Base-by-base conservation (phyloP, 2,888 invertebrate species). In the Dichetophora obliterata region DNA sequence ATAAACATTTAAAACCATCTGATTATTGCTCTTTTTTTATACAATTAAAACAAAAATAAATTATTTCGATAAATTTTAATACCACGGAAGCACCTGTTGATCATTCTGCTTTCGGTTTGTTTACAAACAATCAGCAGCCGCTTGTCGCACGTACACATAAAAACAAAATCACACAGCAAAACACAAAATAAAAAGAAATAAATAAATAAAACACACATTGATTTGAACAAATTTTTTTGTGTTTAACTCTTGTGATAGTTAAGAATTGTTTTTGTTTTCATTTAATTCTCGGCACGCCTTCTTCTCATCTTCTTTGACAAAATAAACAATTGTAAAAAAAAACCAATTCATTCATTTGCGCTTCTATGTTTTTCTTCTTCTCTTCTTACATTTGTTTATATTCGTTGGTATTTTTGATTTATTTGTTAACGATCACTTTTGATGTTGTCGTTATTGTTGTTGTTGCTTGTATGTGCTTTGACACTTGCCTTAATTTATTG, bases 221-320 rank as follows among this genome's bases (percentile, higher is more conserved):
- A 5, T 75, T 57, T 52, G 79, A 79, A 16, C 73, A 77, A 80
- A 79, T 79, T 80, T 81, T 80, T 80, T 80, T 80, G 80, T 77
- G 75, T 61, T 63, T 74, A 66, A 68, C 57, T 43, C 22, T 77
- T 78, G 61, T 43, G 63, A 73, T 34, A 75, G 73, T 80, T 82
- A 73, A 50, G 59, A 69, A 71, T 75, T 72, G 68, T 72, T 72
- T 76, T 43, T 43, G 43, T 43, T 43, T 43, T 11, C 43, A 43
- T 11, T 11, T 11, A 14, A 43, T 43, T 43, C 14, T 11, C 43
- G 43, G 43, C 43, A 11, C 11, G 14, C 11, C 43, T 43, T 43
- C 14, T 11, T 43, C 14, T 43, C 37, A 6, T 37, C 14, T 43
- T 43, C 43, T 11, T 43, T 43, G 43, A 11, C 74, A 34, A 80